Conservation (phyloP, 2,888 invertebrate species). For the Pterobdella sp. region DNA sequence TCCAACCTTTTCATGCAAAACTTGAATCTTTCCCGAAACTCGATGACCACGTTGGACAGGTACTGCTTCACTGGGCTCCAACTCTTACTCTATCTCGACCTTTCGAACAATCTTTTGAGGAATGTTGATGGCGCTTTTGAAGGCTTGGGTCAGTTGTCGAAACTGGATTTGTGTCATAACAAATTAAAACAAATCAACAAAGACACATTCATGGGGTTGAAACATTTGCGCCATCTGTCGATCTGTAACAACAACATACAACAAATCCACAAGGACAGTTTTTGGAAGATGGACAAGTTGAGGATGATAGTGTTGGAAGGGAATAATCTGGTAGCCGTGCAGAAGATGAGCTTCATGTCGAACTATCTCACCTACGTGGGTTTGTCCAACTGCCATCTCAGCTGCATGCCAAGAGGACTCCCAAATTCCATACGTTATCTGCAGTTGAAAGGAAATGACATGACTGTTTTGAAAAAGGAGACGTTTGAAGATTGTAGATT, state of each 20-base stretch:
- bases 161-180: constrained; percentile 35
- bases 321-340: constrained; percentile 31
- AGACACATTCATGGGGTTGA: constrained; percentile 34
- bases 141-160: constrained; percentile 29
- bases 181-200: constrained; percentile 32
- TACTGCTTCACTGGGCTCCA: constrained; percentile 24
- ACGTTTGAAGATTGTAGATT: constrained; percentile 47
- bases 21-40: constrained; percentile 32
- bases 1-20: constrained; percentile 30
- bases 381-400: constrained; percentile 36
- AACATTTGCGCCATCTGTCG: constrained; percentile 34
- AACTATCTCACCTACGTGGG: constrained; percentile 36
- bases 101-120: constrained; percentile 31
- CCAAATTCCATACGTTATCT: constrained; percentile 37
- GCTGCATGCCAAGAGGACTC: constrained; percentile 34
- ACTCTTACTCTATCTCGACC: constrained; percentile 32
- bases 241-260: constrained; percentile 35
- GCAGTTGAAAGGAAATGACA: constrained; percentile 37
- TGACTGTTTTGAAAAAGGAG: constrained; percentile 29
- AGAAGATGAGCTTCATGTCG: constrained; percentile 33
- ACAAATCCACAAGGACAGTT: constrained; percentile 32
- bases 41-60: constrained; percentile 22
- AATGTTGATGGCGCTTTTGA: constrained; percentile 33
- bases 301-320: constrained; percentile 35
- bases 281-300: constrained; percentile 32